Conservation (phyloP, 2,797 vertebrate genomes). For the Gorsachius magnificus region DNA sequence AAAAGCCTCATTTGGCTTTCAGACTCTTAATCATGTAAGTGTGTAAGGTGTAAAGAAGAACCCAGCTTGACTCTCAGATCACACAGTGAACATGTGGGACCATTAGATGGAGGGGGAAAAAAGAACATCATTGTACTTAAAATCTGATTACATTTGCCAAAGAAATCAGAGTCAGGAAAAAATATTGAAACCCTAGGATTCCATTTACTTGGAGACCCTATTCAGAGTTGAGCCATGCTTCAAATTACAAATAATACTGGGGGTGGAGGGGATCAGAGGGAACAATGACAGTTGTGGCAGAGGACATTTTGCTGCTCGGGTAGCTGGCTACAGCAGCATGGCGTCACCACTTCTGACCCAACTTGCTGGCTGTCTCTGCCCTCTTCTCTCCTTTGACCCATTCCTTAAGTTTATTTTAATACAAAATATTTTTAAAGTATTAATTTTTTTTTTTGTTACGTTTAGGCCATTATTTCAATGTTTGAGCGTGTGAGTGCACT, state of each 20-base stretch:
- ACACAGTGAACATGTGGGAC: background rate
- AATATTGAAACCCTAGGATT: constrained; percentile 22
- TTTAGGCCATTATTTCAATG: constrained; percentile 74
- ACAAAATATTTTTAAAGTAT: constrained; percentile 66
- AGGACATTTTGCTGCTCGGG: background rate
- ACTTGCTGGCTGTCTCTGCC: background rate
- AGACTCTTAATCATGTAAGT: constrained; percentile 24
- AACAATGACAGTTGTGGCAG: background rate
- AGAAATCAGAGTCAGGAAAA: constrained; percentile 43
- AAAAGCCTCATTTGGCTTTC: constrained; percentile 19
- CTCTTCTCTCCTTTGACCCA: constrained; percentile 52
- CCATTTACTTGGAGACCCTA: constrained; percentile 44
- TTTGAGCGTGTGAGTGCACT: constrained; percentile 70
- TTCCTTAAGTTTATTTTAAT: constrained; percentile 68
- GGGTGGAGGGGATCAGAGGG: constrained; percentile 32
- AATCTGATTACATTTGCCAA: constrained; percentile 16
- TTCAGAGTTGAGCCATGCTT: constrained; percentile 48
- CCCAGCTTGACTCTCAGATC: constrained; percentile 39
- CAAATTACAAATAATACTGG: constrained; percentile 40
- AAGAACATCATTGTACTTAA: constrained; percentile 26
- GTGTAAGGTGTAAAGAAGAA: constrained; percentile 36
- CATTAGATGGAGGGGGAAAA: background rate
- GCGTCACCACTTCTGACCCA: constrained; percentile 7
- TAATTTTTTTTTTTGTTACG: constrained; percentile 59
- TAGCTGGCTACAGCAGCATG: background rate